Evolutionary conservation across 2,113 vertebrate species (phyloP), one percentile per base, ranked within the genome.

Genomic region (Brachionichthys hirsutus): DNA sequence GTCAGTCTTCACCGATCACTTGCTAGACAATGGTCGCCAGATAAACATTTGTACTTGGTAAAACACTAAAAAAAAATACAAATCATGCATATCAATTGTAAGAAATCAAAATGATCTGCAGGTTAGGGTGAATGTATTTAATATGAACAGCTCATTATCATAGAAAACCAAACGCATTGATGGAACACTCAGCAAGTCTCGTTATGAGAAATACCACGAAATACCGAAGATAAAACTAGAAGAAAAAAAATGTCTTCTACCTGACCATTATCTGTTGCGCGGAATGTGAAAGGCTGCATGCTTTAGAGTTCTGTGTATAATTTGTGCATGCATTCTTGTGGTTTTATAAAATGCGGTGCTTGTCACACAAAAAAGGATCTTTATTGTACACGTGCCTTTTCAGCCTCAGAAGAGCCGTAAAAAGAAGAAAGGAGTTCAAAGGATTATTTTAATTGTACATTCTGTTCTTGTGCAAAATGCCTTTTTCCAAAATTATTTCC

Each of bases 321-420:
- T 42, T 62, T 48, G 40, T 70, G 52, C 42, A 42, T 70, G 77
- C 55, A 42, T 72, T 55, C 73, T 52, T 53, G 24, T 73, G 19
- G 30, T 48, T 71, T 18, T 19, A 41, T 19, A 19, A 9, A 17
- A 54, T 58, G 12, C 35, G 34, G 22, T 34, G 18, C 12, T 14
- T 54, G 12, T 60, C 46, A 56, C 46, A 56, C 3, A 17, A 46
- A 50, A 40, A 2, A 34, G 4, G 24, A 30, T 30, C 4, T 48
- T 19, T 48, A 18, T 53, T 66, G 67, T 57, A 19, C 38, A 18
- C 6, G 44, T 62, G 60, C 51, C 48, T 47, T 55, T 54, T 15
- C 4, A 59, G 9, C 24, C 42, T 6, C 46, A 40, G 52, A 41
- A 58, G 50, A 64, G 43, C 69, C 71, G 61, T 54, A 16, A 67